Evolutionary conservation across 2,113 vertebrate genomes (phyloP), one percentile per base, ranked within the genome.

Genomic region (Lanius collurio): DNA sequence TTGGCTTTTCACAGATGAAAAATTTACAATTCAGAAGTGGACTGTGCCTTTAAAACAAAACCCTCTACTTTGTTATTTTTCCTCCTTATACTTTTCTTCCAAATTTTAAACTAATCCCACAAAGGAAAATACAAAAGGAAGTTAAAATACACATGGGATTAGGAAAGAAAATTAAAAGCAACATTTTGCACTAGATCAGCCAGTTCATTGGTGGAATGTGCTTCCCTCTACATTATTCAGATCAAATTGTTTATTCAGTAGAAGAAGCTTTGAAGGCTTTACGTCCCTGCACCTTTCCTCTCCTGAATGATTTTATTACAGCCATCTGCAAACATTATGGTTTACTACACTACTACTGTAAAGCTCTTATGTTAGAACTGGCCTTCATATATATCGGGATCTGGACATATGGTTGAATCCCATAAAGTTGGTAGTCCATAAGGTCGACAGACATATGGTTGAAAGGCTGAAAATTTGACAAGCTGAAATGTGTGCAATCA

Each of bases 281-380:
- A 94, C 28, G 2, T 96, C 83, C 94, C 91, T 93, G 87, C 95
- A 98, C 97, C 96, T 98, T 97, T 97, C 94, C 95, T 97, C 97
- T 96, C 96, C 97, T 98, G 96, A 97, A 97, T 97, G 96, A 96
- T 97, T 96, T 98, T 97, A 97, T 97, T 97, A 96, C 96, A 96
- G 97, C 92, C 96, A 97, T 98, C 97, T 97, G 96, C 97, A 98
- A 97, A 97, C 97, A 97, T 97, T 98, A 97, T 96, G 96, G 97
- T 96, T 98, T 97, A 97, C 97, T 97, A 97, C 92, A 89, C 70
- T 96, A 95, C 97, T 96, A 97, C 96, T 91, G 69, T 96, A 97
- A 97, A 98, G 97, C 91, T 97, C 97, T 97, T 98, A 96, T 97
- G 95, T 98, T 97, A 97, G 96, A 97, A 97, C 97, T 95, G 93